A percentile compares a stretch with the other conserved stretches of the same genome.
Conservation (phyloP, 2,888 invertebrate species). For the Drosophila yooni region DNA sequence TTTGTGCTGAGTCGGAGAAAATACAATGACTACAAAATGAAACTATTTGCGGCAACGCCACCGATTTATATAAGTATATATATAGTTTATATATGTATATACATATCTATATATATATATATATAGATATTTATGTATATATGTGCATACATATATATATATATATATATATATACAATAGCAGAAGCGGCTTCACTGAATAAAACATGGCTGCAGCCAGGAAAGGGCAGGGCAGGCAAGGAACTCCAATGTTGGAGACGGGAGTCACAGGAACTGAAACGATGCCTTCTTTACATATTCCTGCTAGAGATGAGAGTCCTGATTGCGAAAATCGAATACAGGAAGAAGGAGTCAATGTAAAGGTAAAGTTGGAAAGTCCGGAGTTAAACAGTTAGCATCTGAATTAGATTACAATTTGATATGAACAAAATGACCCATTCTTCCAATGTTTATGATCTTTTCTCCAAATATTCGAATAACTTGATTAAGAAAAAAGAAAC, state of each 20-base stretch:
- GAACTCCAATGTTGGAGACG: neutral
- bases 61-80: conserved; percentile 34
- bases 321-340: neutral
- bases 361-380: neutral
- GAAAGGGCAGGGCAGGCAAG: neutral
- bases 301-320: neutral
- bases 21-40: conserved; percentile 76
- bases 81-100: neutral
- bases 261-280: conserved; percentile 7
- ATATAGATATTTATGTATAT: conserved; percentile 21
- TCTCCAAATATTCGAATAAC: neutral
- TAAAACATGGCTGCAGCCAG: conserved; percentile 61
- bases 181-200: conserved; percentile 69
- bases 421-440: neutral
- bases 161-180: conserved; percentile 63
- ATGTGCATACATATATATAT: neutral
- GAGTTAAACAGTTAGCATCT: neutral
- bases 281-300: neutral
- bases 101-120: neutral
- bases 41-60: conserved; percentile 72
- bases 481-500: neutral
- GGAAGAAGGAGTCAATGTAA: neutral
- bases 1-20: conserved; percentile 65
- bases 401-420: neutral
- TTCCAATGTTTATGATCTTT: neutral